Evolutionary conservation across 2,888 invertebrate genomes (phyloP), one percentile per base, ranked within the genome.

Genomic region (Tetrapedia diversipes): DNA sequence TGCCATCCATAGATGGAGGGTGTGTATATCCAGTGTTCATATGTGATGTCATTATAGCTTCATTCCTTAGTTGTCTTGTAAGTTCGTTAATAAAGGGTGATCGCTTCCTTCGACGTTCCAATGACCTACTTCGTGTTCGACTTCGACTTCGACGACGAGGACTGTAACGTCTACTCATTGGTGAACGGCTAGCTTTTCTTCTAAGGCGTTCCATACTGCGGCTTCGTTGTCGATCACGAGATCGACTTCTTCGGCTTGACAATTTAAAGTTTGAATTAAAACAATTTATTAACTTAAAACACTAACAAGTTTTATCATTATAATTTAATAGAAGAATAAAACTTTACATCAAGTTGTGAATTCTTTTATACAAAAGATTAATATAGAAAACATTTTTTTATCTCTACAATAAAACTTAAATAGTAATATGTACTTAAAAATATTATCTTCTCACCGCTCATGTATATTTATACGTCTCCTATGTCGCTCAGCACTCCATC

Each of bases 21-120:
- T 76, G 69, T 43, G 54, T 51, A 72, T 68, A 83, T 68, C 78
- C 63, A 60, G 67, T 39, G 34, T 74, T 80, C 59, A 73, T 43
- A 19, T 68, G 73, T 11, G 82, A 54, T 16, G 84, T 78, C 19
- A 80, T 70, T 19, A 83, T 79, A 60, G 86, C 87, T 51, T 91
- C 90, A 3, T 86, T 86, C 34, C 86, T 82, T n/a, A 91, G 79
- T 37, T 91, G 90, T 27, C 92, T 86, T 0, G 89, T 87, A n/a
- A 92, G 83, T 75, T 91, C 91, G 66, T 91, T 90, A 76, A 91
- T 89, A 64, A 91, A 91, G 0, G 91, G 91, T 37, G 91, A 91
- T 24, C 91, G 88, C 64, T 89, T 90, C 27, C 91, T 84, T 32
- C 91, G 89, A 27, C 87, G 87, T 24, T 87, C 87, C 3, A 86